Percentiles rank a stretch among this genome's conserved stretches.
phyloP scores from a whole-genome alignment of 2,113 vertebrate species.

The Catharus minimus region DNA sequence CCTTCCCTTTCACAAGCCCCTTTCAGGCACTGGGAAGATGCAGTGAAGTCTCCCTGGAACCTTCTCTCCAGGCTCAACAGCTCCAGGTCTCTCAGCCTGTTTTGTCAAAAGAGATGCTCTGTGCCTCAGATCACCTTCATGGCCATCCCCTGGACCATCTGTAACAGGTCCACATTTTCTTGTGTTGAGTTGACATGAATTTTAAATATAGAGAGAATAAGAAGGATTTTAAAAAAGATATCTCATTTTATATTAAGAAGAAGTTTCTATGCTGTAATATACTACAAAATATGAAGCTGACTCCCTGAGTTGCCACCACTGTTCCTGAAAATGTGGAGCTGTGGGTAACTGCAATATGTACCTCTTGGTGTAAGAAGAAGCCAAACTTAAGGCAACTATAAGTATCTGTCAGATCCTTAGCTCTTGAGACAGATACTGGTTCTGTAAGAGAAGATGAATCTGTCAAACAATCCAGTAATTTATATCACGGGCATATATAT shows the following conservation, averaged over 20 bases:
- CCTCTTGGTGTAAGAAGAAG: not conserved
- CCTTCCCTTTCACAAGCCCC: not conserved
- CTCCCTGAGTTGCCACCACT: not conserved
- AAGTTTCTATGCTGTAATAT: not conserved
- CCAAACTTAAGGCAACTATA: not conserved
- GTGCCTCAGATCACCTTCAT: not conserved
- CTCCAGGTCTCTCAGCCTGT: not conserved
- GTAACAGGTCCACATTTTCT: not conserved
- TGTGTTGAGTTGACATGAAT: not conserved
- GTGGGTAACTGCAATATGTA: not conserved
- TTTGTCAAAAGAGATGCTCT: not conserved
- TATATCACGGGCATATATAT: not conserved
- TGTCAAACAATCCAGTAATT: not conserved
- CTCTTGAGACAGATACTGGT: not conserved
- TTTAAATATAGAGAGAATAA: not conserved
- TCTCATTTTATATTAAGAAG: not conserved
- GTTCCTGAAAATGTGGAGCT: not conserved
- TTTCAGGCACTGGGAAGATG: not conserved
- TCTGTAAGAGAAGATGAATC: not conserved
- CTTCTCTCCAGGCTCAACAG: not conserved
- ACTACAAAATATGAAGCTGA: not conserved
- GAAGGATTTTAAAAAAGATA: not conserved
- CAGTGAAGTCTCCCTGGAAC: not conserved
- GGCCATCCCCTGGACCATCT: not conserved
- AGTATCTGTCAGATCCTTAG: not conserved